Percentiles rank a stretch among this genome's conserved stretches.
These are phyloP conservation scores for Sturnus vulgaris DNA, from an alignment of 2,113 vertebrate species.

Conservation along the genomic window DNA sequence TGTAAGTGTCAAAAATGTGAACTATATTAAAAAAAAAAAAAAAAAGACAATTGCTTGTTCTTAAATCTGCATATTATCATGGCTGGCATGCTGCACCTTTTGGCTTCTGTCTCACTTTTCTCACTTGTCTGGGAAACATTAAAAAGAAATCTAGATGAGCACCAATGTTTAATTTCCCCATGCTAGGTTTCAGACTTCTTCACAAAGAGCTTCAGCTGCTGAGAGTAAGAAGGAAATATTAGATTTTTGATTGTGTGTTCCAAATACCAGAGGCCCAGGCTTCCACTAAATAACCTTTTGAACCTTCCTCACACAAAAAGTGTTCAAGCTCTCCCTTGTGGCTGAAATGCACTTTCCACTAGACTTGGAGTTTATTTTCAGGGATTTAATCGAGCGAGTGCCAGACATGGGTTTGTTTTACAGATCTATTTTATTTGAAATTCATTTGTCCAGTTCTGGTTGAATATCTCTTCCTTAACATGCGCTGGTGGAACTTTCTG, in stretches of 20 bases:
- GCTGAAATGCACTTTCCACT: slow-evolving; percentile 9
- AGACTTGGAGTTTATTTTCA: neutral
- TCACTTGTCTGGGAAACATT: neutral
- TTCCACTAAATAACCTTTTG: neutral
- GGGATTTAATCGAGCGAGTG: slow-evolving; percentile 5
- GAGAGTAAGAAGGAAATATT: slow-evolving; percentile 28
- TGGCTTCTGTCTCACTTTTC: neutral
- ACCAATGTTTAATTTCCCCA: slow-evolving; percentile 7
- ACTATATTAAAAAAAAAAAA: neutral
- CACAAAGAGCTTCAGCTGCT: slow-evolving; percentile 35
- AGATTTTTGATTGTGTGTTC: slow-evolving; percentile 60
- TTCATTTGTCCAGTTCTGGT: neutral
- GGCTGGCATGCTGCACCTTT: neutral
- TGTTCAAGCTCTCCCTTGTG: neutral
- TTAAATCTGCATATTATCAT: neutral
- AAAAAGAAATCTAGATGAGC: neutral
- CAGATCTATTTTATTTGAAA: neutral
- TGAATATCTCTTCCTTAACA: neutral
- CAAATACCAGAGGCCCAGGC: neutral
- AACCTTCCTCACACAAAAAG: neutral
- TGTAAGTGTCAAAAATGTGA: neutral
- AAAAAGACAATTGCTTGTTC: neutral
- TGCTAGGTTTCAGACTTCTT: slow-evolving; percentile 22
- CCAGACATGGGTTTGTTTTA: neutral
- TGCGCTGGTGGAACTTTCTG: neutral